Base-by-base conservation (phyloP, 2,888 invertebrate genomes). In the Aleiodes testaceus region DNA sequence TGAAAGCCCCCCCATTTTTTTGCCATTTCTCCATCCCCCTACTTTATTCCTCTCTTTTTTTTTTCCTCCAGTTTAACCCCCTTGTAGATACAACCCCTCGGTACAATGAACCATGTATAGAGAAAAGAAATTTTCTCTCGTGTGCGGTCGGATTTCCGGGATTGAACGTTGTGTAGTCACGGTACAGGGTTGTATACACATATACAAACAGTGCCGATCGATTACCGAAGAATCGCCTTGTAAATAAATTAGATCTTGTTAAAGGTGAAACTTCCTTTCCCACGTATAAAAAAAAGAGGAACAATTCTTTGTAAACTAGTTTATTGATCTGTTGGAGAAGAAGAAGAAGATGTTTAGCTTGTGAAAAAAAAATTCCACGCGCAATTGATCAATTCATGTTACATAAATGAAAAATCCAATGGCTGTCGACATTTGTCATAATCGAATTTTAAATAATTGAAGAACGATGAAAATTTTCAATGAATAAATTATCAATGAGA, bases 211-310 rank as follows among this genome's bases (percentile, higher is more conserved):
- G 30, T 14, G 22, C 30, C 36, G 55, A 55, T 55, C 55, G 55
- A 55, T 55, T 55, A 55, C 14, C 11, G 36, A 30, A 5, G 52
- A 52, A 30, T 30, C 9, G 59, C 18, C 30, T 59, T 36, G 16
- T 59, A 36, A 59, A 59, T 59, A 59, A 59, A 59, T 59, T 59
- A 59, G 14, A 42, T 59, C 59, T 42, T 16, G 59, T 59, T 59
- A 59, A 16, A 36, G 36, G 42, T 42, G 42, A 59, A 59, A 30
- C 7, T 59, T 42, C 16, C 42, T 36, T 59, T 36, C 59, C 59
- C 59, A 36, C 59, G 59, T n/a, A n/a, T n/a, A 16, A 16, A 42
- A 18, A 59, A 59, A 59, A 42, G 2, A 14, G 18, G 36, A 9
- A 30, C 42, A 18, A 36, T 2, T 42, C 18, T 36, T 59, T 59